Base-by-base conservation (phyloP, 2,113 vertebrate species). In the Tiliqua scincoides region DNA sequence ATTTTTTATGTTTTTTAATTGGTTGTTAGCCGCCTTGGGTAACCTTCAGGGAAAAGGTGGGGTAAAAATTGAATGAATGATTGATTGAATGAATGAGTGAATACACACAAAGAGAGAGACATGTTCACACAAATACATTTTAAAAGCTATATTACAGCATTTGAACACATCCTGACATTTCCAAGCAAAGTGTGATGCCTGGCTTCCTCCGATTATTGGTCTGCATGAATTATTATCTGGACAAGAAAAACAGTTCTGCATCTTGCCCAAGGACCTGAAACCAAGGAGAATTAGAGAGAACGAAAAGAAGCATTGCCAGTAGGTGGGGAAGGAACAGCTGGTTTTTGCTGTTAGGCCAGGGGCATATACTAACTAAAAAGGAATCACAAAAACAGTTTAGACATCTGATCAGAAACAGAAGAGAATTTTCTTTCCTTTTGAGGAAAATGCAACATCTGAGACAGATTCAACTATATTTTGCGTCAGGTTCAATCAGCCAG, bases 361-460 rank as follows among this genome's bases (percentile, higher is more conserved):
- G 35, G 0, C 35, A 86, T 62, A 67, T 82, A 80, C 78, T 57
- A 84, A 37, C 70, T 57, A 63, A 9, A 61, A 72, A 77, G 20
- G 32, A 5, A 79, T 79, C 14, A 85, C 15, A 75, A 48, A 11
- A 78, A 63, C n/a, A 43, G 23, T 37, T 76, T 35, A 73, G 18
- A 57, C 37, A 65, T 17, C 15, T 70, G 54, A 4, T 75, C 43
- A 12, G 21, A 62, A 65, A 30, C 52, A 84, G 79, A 86, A n/a
- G 52, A 73, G 25, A 65, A 27, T 43, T 79, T 35, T 40, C 4
- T 27, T 57, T 79, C 20, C 77, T 82, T 9, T 25, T 70, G 67
- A 32, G 86, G n/a, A 62, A 91, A 83, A 72, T 35, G 57, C 61
- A 82, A 30, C 70, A 79, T 17, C 67, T 48, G 20, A 72, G 57